Evolutionary conservation across 2,113 vertebrate genomes (phyloP).

Genomic region (Neofelis nebulosa): DNA sequence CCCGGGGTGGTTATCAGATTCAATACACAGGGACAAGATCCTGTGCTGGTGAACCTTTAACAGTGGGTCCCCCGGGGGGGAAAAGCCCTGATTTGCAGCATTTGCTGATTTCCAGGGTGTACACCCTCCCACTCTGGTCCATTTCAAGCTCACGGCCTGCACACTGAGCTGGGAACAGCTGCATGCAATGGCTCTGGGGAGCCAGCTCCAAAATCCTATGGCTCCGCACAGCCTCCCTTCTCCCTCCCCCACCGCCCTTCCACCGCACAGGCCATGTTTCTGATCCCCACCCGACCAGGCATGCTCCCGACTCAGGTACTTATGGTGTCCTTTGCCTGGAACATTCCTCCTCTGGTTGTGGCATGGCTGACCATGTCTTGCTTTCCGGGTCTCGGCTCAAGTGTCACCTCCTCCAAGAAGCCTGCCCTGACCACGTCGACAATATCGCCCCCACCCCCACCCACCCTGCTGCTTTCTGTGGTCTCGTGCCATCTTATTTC

Average conservation of each 20-base stretch:
- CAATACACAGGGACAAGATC: background rate
- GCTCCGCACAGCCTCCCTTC: background rate
- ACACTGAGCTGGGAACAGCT: rapidly evolving
- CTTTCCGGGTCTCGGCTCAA: background rate
- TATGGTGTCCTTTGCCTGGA: background rate
- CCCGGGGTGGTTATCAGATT: background rate
- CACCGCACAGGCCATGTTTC: rapidly evolving
- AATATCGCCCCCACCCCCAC: no score
- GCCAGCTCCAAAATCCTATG: rapidly evolving
- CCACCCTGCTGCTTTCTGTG: background rate
- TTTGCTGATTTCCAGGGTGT: background rate
- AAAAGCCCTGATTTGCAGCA: background rate
- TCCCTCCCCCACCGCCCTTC: rapidly evolving
- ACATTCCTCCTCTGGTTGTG: background rate
- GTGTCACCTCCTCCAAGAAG: background rate
- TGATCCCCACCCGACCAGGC: background rate
- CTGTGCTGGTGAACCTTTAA: background rate
- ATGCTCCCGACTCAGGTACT: background rate
- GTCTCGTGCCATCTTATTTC: background rate
- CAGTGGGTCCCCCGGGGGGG: rapidly evolving
- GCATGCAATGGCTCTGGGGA: rapidly evolving
- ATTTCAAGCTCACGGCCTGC: background rate
- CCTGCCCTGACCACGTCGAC: background rate
- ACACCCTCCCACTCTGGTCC: rapidly evolving
- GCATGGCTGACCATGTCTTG: background rate